phyloP scores from a whole-genome alignment of 2,797 vertebrate genomes.

The Buceros bicornis region DNA sequence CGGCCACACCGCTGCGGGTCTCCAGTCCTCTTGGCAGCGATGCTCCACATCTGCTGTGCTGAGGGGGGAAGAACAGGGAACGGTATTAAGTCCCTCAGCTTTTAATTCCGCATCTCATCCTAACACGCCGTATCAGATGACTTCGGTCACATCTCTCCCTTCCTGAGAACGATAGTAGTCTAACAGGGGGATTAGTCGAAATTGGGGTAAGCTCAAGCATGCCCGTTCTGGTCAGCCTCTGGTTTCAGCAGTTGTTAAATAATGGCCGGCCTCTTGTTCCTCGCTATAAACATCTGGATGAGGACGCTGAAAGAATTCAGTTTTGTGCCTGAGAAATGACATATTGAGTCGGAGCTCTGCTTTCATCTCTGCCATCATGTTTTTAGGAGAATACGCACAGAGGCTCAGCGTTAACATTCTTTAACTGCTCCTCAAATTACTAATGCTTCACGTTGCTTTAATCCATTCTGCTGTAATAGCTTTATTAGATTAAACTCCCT shows the following conservation, averaged over 20 bases:
- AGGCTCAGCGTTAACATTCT: conserved; percentile 74
- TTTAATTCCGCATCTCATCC: background rate
- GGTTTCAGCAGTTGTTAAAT: conserved; percentile 47
- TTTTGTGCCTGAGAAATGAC: conserved; percentile 66
- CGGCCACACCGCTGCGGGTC: fast-evolving
- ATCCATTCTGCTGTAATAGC: conserved; percentile 76
- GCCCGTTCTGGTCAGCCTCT: conserved; percentile 10
- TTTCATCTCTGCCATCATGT: conserved; percentile 70
- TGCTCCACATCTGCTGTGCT: background rate
- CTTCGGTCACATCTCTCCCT: background rate
- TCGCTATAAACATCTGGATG: conserved; percentile 54
- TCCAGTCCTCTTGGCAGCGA: background rate
- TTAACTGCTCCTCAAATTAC: conserved; percentile 79
- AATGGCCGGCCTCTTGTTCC: conserved; percentile 31
- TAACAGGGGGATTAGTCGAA: conserved; percentile 39
- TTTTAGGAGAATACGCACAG: conserved; percentile 65
- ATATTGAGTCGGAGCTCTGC: conserved; percentile 52
- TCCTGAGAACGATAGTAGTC: background rate
- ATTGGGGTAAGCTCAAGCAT: background rate
- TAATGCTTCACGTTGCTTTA: conserved; percentile 80
- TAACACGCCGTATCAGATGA: background rate
- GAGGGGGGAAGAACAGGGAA: background rate
- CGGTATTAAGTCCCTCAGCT: background rate
- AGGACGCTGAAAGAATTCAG: conserved; percentile 61
- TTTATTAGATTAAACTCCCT: conserved; percentile 82